phyloP scores from a whole-genome alignment of 2,113 vertebrate genomes.

The Chaetorhynchus papuensis region DNA sequence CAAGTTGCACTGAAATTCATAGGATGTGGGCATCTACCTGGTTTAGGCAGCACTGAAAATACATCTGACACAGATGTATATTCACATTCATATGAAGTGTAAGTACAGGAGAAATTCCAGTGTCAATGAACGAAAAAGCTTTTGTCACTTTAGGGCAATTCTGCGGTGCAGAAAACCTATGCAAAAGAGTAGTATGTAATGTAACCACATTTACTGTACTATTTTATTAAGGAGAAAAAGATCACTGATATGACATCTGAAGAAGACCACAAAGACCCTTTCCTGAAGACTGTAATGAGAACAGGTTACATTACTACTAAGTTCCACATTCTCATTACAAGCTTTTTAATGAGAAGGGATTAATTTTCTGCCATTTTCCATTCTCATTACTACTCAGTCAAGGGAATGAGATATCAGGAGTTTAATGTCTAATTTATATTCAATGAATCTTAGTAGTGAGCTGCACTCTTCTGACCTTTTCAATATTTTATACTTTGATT shows the following conservation, averaged over 20 bases:
- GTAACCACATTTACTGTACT: neutral
- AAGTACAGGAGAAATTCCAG: neutral
- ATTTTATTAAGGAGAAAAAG: neutral
- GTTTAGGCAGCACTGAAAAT: neutral
- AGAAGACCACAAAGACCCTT: conserved; percentile 16
- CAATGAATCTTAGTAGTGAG: conserved; percentile 33
- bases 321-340: conserved; percentile 53
- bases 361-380: conserved; percentile 67
- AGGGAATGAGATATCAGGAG: conserved; percentile 25
- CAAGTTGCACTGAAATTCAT: neutral
- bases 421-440: conserved; percentile 69
- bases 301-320: conserved; percentile 22
- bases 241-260: neutral
- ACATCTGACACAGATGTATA: neutral
- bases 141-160: neutral
- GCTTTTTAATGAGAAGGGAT: conserved; percentile 59
- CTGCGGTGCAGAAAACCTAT: neutral
- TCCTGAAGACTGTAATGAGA: conserved; percentile 15
- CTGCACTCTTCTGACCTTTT: conserved; percentile 53
- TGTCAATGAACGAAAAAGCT: neutral
- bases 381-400: conserved; percentile 57
- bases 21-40: neutral
- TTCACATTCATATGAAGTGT: neutral
- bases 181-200: neutral
- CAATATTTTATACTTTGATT: conserved; percentile 57